A percentile compares a stretch with the other conserved stretches of the same genome.
Evolutionary conservation across 2,797 vertebrate species (phyloP).

Genomic region (Chelidonichthys spinosus): DNA sequence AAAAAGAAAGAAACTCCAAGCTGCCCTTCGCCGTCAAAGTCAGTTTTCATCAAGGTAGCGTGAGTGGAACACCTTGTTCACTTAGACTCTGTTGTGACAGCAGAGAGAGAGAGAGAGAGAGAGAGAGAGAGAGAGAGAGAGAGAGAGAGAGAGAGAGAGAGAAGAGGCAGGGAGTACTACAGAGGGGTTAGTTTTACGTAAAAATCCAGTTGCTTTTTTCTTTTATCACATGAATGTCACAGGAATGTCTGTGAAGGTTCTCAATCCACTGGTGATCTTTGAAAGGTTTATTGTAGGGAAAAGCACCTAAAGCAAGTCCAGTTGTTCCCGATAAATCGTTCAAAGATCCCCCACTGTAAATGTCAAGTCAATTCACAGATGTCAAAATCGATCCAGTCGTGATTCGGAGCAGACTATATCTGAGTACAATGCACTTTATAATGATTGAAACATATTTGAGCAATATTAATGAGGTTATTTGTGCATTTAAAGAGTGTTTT

Average conservation of each 20-base stretch:
- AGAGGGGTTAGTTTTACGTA: conserved; percentile 23
- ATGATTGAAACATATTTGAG: conserved; percentile 16
- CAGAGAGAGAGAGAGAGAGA: neutral
- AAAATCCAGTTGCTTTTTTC: conserved; percentile 22
- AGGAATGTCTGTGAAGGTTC: neutral
- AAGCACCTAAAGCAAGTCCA: too few species aligned
- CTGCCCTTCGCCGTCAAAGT: conserved; percentile 28
- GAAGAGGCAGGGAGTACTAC: conserved; percentile 23
- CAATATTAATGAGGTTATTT: too few species aligned
- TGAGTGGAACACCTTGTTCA: conserved; percentile 27
- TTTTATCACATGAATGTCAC: conserved; percentile 32
- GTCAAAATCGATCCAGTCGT: conserved; percentile 18
- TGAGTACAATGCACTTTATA: conserved; percentile 6
- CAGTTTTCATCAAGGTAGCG: conserved; percentile 39
- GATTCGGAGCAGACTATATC: conserved; percentile 19
- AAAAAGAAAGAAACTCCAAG: neutral
- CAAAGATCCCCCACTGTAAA: conserved; percentile 8
- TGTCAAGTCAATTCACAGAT: conserved; percentile 33
- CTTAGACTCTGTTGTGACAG: conserved; percentile 20
- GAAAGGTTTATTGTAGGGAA: too few species aligned
- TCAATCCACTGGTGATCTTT: too few species aligned
- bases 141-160: conserved; percentile 19
- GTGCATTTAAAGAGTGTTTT: neutral
- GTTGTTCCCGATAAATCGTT: too few species aligned
- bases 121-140: conserved; percentile 5